Evolutionary conservation across 2,888 invertebrate species (phyloP).

Genomic region (Pristionchus fissidentatus): DNA sequence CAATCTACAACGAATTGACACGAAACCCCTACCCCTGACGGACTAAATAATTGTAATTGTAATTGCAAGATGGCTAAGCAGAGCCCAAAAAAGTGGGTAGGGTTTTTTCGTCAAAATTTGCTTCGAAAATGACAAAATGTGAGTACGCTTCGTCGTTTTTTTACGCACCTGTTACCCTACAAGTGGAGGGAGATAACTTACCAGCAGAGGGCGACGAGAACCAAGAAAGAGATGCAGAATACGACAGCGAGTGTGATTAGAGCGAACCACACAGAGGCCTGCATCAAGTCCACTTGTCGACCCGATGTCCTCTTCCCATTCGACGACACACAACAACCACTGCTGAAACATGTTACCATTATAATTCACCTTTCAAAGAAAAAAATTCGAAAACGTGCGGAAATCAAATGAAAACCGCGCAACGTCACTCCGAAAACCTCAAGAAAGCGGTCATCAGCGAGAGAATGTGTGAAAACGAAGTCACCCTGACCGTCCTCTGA

Average conservation of each 20-base stretch:
- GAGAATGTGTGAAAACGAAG: background rate
- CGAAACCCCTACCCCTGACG: too few species aligned
- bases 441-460: background rate
- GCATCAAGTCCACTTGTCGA: slow-evolving; percentile 79
- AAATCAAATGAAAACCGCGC: background rate
- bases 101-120: too few species aligned
- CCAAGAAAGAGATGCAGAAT: slow-evolving; percentile 83
- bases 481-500: background rate
- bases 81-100: too few species aligned
- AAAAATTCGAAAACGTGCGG: background rate
- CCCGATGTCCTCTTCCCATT: background rate
- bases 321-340: slow-evolving; percentile 13
- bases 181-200: background rate
- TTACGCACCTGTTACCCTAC: too few species aligned
- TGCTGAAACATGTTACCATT: background rate
- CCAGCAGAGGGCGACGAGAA: slow-evolving; percentile 79
- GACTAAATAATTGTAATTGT: too few species aligned
- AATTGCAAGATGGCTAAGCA: too few species aligned
- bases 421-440: background rate
- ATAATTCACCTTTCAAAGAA: too few species aligned
- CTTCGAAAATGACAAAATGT: too few species aligned
- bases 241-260: slow-evolving; percentile 82
- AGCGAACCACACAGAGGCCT: slow-evolving; percentile 83
- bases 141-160: too few species aligned
- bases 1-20: too few species aligned